Evolutionary conservation across 2,888 invertebrate genomes (phyloP).

Genomic region (Nesidiocoris tenuis): DNA sequence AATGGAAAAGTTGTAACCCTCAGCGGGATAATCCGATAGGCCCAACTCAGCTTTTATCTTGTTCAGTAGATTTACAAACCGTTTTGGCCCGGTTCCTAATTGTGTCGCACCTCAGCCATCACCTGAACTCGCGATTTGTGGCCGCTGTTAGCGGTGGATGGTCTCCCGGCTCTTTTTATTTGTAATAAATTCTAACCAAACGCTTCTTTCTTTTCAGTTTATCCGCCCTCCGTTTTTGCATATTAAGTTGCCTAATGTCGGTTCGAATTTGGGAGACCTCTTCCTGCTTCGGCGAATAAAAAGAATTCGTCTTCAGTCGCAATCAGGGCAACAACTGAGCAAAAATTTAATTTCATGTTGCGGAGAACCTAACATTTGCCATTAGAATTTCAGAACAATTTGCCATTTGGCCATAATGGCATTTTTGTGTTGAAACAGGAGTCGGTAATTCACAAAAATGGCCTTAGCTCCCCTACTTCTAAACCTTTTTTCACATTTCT

Average conservation of each 20-base stretch:
- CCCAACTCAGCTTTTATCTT: constrained; percentile 25
- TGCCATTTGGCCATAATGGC: no score
- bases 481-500: no score
- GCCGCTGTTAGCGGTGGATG: constrained; percentile 8
- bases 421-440: no score
- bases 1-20: not conserved
- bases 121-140: constrained; percentile 28
- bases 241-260: constrained; percentile 16
- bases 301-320: no score
- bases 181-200: constrained; percentile 26
- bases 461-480: no score
- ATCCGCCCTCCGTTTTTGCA: not conserved
- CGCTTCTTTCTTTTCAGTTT: not conserved
- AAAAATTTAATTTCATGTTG: no score
- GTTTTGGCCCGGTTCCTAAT: constrained; percentile 40
- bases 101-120: constrained; percentile 36
- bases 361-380: no score
- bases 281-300: no score
- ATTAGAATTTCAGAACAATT: no score
- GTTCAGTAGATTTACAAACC: constrained; percentile 37
- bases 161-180: constrained; percentile 8
- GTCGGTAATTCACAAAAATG: no score
- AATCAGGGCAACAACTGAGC: no score
- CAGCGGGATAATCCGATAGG: constrained; percentile 21
- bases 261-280: not conserved